Base-by-base conservation (phyloP, 2,888 invertebrate genomes). In the Piscicola geometra region DNA sequence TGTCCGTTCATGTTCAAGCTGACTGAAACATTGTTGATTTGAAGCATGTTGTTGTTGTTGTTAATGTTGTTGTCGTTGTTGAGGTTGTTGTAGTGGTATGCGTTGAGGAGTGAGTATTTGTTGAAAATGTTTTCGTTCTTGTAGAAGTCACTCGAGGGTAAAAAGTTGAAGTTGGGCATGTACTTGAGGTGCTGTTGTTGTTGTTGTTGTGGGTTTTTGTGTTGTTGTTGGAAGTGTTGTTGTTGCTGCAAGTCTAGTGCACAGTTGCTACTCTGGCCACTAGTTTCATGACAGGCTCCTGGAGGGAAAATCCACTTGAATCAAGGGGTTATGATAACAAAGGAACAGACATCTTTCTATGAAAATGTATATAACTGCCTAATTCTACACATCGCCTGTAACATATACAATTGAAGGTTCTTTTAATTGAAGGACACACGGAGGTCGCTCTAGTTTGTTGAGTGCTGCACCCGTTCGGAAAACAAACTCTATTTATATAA, bases 111-210 rank as follows among this genome's bases (percentile, higher is more conserved):
- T 3, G 32, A 21, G 67, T 67, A 35, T 32, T 28, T 67, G 67
- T 67, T 67, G 33, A 67, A 35, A 15, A 35, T 33, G 3, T 15
- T 12, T 33, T 67, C 33, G 21, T 25, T 30, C 33, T 28, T 15
- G 21, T 33, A 35, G 21, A 67, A 32, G 21, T 35, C 35, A 32
- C 67, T 67, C 2, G 21, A 30, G 18, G 28, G 32, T 32, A 67
- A 32, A 3, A 32, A 32, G 33, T 32, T 67, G 67, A 67, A 56
- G 60, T 67, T 67, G 64, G 64, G 9, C 30, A 30, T 64, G 67
- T 67, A 32, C 15, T 32, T 67, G 32, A 67, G 67, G 5, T 67
- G 67, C 33, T 67, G 67, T 33, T 25, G 64, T 64, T 64, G 64
- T 21, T 64, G 64, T 64, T 28, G 64, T 64, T 64, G 64, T 28